These are phyloP conservation scores for Malthinus seriepunctatus DNA, from an alignment of 2,888 invertebrate species.

Conservation along the genomic window DNA sequence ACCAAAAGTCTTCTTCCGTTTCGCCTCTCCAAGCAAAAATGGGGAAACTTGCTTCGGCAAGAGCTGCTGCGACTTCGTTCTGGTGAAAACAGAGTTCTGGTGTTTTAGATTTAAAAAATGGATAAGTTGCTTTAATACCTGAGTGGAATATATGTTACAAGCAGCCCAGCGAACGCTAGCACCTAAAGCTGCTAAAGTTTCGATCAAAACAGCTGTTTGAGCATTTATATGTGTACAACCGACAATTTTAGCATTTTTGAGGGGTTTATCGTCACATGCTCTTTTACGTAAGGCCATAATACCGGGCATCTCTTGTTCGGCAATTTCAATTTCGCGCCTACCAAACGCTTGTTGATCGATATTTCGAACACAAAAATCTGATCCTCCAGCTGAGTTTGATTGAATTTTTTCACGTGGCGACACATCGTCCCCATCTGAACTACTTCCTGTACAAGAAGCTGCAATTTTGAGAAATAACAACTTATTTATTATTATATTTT, in stretches of 20 bases:
- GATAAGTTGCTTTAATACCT: constrained; percentile 55
- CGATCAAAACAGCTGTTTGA: constrained; percentile 94
- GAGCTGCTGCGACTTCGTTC: constrained; percentile 96
- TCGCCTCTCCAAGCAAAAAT: constrained; percentile 98
- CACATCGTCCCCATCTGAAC: constrained; percentile 91
- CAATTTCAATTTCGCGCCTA: constrained; percentile 94
- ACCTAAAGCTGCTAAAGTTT: constrained; percentile 85
- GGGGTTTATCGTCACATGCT: constrained; percentile 90
- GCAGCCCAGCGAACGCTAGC: constrained; percentile 96
- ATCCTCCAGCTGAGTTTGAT: constrained; percentile 80
- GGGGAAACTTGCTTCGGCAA: constrained; percentile 87
- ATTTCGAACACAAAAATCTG: constrained; percentile 93
- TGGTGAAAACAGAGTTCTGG: constrained; percentile 51
- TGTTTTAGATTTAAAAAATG: not conserved
- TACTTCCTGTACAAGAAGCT: constrained; percentile 74
- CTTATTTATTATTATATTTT: not conserved
- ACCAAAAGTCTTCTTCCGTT: constrained; percentile 98
- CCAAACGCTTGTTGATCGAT: constrained; percentile 93
- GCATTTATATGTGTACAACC: constrained; percentile 99
- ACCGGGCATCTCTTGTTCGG: constrained; percentile 99
- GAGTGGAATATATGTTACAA: constrained; percentile 97
- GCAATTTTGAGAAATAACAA: constrained; percentile 11
- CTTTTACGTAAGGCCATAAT: constrained; percentile 92
- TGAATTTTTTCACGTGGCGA: constrained; percentile 93
- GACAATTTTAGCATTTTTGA: constrained; percentile 91